Evolutionary conservation across 1,140 invertebrate species (phyloP).

Genomic region (Heliconius nattereri): DNA sequence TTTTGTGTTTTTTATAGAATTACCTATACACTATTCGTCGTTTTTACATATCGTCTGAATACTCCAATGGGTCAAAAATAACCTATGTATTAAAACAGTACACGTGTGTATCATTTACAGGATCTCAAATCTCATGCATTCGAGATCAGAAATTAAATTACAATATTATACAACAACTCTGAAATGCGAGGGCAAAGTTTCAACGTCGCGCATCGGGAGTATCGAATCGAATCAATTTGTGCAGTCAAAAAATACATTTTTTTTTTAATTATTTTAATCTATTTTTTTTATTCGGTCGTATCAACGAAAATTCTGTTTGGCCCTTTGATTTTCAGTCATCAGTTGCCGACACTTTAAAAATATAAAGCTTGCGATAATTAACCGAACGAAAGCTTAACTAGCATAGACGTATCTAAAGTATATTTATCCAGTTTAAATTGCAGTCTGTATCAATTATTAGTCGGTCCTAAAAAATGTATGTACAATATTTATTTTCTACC

Average conservation of each 20-base stretch:
- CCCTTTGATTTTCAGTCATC: constrained; percentile 77
- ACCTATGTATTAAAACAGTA: constrained; percentile 56
- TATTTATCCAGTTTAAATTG: constrained; percentile 71
- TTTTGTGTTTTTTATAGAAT: constrained; percentile 74
- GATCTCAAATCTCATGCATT: constrained; percentile 58
- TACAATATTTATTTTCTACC: constrained; percentile 81
- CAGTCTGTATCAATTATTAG: constrained; percentile 76
- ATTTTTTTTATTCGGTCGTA: constrained; percentile 49
- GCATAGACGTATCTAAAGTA: constrained; percentile 78
- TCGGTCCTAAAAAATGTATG: constrained; percentile 71
- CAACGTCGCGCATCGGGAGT: constrained; percentile 40
- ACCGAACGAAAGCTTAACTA: constrained; percentile 78
- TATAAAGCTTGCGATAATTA: constrained; percentile 78
- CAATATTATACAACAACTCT: constrained; percentile 68
- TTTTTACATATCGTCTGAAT: constrained; percentile 74
- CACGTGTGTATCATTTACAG: constrained; percentile 51
- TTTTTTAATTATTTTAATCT: constrained; percentile 47
- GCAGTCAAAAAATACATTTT: constrained; percentile 66
- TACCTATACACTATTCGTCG: constrained; percentile 77
- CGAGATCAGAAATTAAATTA: constrained; percentile 61
- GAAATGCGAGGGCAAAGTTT: constrained; percentile 76
- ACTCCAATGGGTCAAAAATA: constrained; percentile 76
- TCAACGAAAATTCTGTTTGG: constrained; percentile 69
- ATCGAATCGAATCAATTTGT: constrained; percentile 62
- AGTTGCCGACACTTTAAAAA: constrained; percentile 77